Conservation (phyloP, 1,140 invertebrate genomes). For the Thaumatotibia leucotreta region DNA sequence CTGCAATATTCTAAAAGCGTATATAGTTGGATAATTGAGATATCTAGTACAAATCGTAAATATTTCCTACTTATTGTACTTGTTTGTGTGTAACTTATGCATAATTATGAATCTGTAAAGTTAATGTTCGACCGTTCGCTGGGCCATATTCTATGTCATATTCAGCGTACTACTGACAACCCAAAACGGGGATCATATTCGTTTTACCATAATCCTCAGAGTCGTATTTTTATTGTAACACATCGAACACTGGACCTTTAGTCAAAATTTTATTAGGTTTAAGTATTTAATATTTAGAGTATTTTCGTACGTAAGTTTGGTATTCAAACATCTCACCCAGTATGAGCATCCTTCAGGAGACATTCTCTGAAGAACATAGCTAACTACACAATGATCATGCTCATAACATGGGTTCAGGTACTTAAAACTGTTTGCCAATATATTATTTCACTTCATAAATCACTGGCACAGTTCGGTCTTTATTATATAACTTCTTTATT, state of each 20-base stretch:
- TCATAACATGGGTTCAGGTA: slow-evolving; percentile 2
- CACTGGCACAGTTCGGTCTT: slow-evolving; percentile 5
- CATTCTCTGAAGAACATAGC: neutral
- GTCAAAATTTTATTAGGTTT: slow-evolving; percentile 66
- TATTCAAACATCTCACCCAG: slow-evolving; percentile 18
- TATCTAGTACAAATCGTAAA: slow-evolving; percentile 21
- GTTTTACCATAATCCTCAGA: slow-evolving; percentile 9
- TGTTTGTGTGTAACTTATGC: slow-evolving; percentile 26
- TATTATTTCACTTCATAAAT: neutral
- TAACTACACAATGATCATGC: neutral
- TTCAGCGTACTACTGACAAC: neutral
- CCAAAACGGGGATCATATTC: neutral
- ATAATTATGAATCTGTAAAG: slow-evolving; percentile 17
- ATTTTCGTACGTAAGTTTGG: slow-evolving; percentile 31
- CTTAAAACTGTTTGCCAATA: slow-evolving; percentile 6
- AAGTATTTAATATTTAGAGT: slow-evolving; percentile 69
- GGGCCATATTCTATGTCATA: neutral
- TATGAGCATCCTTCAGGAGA: neutral
- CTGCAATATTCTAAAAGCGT: neutral
- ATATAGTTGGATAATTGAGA: slow-evolving; percentile 15
- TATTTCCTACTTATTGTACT: slow-evolving; percentile 24
- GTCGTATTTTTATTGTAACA: slow-evolving; percentile 28
- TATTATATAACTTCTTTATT: neutral
- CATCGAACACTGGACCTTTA: slow-evolving; percentile 65
- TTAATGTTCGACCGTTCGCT: neutral